Percentiles rank a stretch among this genome's conserved stretches.
Evolutionary conservation across 92 coral and sea anemone species (phyloP).

Genomic region (Desmophyllum pertusum): DNA sequence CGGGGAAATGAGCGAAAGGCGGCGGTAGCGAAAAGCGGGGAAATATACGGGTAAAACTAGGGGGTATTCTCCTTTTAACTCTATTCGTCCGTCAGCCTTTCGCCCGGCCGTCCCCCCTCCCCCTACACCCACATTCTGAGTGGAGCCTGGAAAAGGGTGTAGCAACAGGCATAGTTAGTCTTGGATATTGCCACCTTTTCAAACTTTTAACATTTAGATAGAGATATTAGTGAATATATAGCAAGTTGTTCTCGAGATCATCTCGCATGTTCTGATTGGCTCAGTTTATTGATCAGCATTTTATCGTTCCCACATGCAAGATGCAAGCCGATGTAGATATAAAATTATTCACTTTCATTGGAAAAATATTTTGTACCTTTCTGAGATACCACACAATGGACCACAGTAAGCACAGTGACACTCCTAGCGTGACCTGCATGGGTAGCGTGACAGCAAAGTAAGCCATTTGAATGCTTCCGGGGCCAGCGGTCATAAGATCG

Average conservation of each 20-base stretch:
- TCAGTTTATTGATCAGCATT: neutral
- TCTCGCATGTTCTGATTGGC: neutral
- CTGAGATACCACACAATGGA: conserved; percentile 81
- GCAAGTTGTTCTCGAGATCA: neutral
- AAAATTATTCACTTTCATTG: neutral
- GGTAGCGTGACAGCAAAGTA: conserved; percentile 84
- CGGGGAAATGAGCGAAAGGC: too few species aligned
- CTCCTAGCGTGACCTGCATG: conserved; percentile 84
- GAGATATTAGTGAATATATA: neutral
- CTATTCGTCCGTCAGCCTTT: too few species aligned
- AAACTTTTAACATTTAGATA: too few species aligned
- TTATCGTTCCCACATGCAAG: neutral
- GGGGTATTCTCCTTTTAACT: too few species aligned
- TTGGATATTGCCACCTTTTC: too few species aligned
- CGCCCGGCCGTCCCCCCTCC: too few species aligned
- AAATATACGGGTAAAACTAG: too few species aligned
- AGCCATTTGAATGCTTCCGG: conserved; percentile 51
- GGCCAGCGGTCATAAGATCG: conserved; percentile 79
- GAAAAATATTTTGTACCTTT: conserved; percentile 53
- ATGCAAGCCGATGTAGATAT: too few species aligned
- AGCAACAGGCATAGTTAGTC: too few species aligned
- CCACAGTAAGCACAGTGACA: conserved; percentile 88
- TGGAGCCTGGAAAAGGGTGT: too few species aligned
- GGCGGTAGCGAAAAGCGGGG: too few species aligned
- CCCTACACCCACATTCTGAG: too few species aligned